These are phyloP conservation scores for Rhinatrema bivittatum DNA, from an alignment of 2,797 vertebrate genomes.

Conservation along the genomic window DNA sequence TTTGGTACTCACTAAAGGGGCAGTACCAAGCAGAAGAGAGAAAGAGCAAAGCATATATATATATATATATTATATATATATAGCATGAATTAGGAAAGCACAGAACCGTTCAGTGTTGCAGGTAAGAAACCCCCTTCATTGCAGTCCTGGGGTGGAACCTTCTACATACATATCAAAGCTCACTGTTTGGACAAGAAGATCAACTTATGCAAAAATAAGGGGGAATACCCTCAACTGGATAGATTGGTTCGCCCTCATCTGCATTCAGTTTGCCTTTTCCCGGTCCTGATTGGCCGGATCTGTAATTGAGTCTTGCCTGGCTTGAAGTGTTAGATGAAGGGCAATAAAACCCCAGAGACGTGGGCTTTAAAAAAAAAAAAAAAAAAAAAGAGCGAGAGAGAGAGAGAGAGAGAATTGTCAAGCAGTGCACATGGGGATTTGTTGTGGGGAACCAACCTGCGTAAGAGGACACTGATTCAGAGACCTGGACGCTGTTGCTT, in stretches of 20 bases:
- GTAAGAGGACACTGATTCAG: constrained; percentile 53
- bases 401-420: background rate
- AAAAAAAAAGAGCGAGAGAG: too few relatives aligned
- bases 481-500: constrained; percentile 43
- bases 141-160: background rate
- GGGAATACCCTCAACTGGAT: constrained; percentile 12
- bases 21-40: background rate
- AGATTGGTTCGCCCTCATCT: constrained; percentile 29
- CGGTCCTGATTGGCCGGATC: constrained; percentile 42
- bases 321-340: constrained; percentile 13
- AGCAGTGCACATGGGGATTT: constrained; percentile 12
- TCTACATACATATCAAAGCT: background rate
- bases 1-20: background rate
- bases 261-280: constrained; percentile 24
- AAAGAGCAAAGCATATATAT: too few relatives aligned
- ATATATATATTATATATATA: too few relatives aligned
- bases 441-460: constrained; percentile 65
- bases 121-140: background rate
- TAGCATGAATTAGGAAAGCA: too few relatives aligned
- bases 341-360: too few relatives aligned
- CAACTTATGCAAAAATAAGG: constrained; percentile 2
- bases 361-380: too few relatives aligned
- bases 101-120: too few relatives aligned
- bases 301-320: constrained; percentile 34
- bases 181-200: background rate